These are phyloP conservation scores for Heterodera schachtii DNA, from an alignment of 1,140 invertebrate species.

Conservation along the genomic window DNA sequence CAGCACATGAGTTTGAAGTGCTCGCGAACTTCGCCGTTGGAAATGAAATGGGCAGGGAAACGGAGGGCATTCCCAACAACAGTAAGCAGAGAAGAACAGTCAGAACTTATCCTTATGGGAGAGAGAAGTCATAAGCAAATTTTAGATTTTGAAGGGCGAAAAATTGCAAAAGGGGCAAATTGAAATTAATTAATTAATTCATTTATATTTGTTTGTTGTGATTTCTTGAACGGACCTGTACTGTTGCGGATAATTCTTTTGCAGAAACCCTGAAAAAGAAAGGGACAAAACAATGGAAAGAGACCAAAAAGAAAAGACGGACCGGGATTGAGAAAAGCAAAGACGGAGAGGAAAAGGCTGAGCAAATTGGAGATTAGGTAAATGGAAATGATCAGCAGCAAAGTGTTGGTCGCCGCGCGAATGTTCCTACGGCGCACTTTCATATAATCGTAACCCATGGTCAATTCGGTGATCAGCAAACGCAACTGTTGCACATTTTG, in stretches of 20 bases:
- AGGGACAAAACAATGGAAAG: background rate
- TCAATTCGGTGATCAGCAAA: slow-evolving; percentile 59
- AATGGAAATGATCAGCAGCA: slow-evolving; percentile 60
- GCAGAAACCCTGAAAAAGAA: slow-evolving; percentile 52
- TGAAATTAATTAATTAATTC: no score
- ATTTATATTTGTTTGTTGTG: no score
- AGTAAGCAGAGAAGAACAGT: slow-evolving; percentile 53
- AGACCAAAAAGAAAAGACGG: slow-evolving; percentile 8
- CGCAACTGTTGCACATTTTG: slow-evolving; percentile 63
- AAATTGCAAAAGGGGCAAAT: no score
- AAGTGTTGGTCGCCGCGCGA: slow-evolving; percentile 56
- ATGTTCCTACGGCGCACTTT: slow-evolving; percentile 58
- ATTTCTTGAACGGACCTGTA: slow-evolving; percentile 43
- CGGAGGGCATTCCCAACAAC: slow-evolving; percentile 63
- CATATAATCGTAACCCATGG: slow-evolving; percentile 59
- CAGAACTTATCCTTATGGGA: slow-evolving; percentile 50
- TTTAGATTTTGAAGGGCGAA: no score
- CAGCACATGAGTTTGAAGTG: slow-evolving; percentile 37
- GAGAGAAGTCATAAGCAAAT: no score
- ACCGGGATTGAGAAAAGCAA: slow-evolving; percentile 60
- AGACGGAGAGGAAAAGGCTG: slow-evolving; percentile 56
- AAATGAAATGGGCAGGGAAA: slow-evolving; percentile 57
- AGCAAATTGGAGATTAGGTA: slow-evolving; percentile 60
- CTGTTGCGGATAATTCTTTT: slow-evolving; percentile 46
- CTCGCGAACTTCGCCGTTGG: slow-evolving; percentile 57